phyloP scores from a whole-genome alignment of 2,888 invertebrate genomes.

The Tetanocera ferruginea region DNA sequence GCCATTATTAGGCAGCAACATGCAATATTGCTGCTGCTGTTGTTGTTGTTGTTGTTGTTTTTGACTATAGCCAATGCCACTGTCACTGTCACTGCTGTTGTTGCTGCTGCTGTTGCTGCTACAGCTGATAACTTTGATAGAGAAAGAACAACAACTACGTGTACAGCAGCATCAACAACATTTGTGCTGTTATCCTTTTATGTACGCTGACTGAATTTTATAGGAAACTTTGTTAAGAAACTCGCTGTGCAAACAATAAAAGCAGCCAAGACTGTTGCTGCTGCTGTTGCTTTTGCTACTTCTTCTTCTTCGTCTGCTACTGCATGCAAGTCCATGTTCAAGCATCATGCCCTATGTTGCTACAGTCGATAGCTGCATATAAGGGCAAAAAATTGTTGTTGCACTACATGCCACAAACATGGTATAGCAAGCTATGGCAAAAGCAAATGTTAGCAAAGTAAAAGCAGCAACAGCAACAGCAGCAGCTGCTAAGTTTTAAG shows the following conservation, averaged over 20 bases:
- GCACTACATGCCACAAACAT: no score
- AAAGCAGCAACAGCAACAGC: no score
- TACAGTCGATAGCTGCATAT: no score
- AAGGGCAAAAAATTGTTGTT: no score
- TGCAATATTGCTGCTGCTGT: slow-evolving; percentile 3
- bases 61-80: background rate
- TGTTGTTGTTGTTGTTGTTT: background rate
- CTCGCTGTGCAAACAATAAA: background rate
- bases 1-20: slow-evolving; percentile 32
- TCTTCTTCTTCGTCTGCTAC: no score
- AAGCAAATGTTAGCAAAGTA: no score
- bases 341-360: no score
- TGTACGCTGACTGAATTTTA: background rate
- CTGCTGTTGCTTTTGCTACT: no score
- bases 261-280: background rate
- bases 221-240: background rate
- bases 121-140: slow-evolving; percentile 9
- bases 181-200: slow-evolving; percentile 15
- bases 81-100: background rate
- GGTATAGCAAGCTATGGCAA: no score
- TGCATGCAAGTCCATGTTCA: no score
- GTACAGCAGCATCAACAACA: background rate
- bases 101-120: background rate
- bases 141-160: background rate
- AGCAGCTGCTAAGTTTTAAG: no score